Percentiles rank a stretch among this genome's conserved stretches.
phyloP scores from a whole-genome alignment of 1,140 invertebrate species.

The Babylonia areolata region DNA sequence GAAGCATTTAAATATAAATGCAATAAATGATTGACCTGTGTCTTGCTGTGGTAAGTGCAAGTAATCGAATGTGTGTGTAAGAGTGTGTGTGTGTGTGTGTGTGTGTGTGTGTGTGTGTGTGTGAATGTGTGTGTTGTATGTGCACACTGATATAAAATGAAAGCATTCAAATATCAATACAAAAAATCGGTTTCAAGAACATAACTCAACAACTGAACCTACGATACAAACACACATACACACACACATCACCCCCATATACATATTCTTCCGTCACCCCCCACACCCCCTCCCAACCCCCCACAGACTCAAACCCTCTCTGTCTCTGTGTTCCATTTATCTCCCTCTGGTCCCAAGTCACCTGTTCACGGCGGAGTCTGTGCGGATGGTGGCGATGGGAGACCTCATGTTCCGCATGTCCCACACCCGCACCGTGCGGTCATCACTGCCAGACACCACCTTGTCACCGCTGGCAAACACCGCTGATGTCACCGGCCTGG shows the following conservation, averaged over 20 bases:
- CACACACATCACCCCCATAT: not conserved
- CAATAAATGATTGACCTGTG: too few species aligned
- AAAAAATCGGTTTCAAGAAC: too few species aligned
- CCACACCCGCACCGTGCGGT: conserved; percentile 97
- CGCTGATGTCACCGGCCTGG: conserved; percentile 95
- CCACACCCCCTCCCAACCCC: too few species aligned
- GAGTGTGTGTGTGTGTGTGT: not conserved
- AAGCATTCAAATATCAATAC: too few species aligned
- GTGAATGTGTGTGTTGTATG: not conserved
- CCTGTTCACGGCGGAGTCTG: conserved; percentile 94
- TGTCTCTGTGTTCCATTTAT: too few species aligned
- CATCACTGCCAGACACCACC: conserved; percentile 97
- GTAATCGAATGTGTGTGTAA: too few species aligned
- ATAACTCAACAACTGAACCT: not conserved
- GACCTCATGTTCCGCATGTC: conserved; percentile 98
- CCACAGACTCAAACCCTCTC: not conserved
- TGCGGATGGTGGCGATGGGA: conserved; percentile 93
- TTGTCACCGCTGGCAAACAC: conserved; percentile 96
- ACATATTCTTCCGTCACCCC: too few species aligned
- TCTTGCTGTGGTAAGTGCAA: too few species aligned
- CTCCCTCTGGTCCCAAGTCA: too few species aligned
- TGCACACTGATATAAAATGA: too few species aligned
- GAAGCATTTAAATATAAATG: too few species aligned
- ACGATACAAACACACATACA: not conserved
- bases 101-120: not conserved